These are phyloP conservation scores for Champsocephalus gunnari DNA, from an alignment of 2,797 vertebrate species.

Conservation along the genomic window DNA sequence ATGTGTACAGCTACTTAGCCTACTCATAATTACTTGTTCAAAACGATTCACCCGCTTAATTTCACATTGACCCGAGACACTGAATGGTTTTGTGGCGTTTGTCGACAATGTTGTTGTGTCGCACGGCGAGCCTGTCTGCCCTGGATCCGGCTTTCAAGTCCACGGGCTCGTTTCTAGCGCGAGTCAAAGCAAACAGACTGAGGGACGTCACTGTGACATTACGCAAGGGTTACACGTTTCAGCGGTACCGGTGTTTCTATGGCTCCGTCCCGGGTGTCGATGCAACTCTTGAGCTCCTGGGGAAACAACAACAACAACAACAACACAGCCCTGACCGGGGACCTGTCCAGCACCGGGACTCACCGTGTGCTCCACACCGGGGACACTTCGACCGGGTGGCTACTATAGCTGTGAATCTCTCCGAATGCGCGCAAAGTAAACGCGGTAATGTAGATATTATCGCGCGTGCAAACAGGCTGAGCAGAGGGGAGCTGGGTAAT, in stretches of 20 bases:
- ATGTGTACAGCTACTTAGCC: slow-evolving; percentile 49
- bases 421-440: slow-evolving; percentile 24
- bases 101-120: slow-evolving; percentile 66
- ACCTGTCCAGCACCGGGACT: slow-evolving; percentile 32
- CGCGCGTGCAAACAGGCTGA: background rate
- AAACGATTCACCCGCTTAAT: background rate
- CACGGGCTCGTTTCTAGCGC: slow-evolving; percentile 39
- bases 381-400: slow-evolving; percentile 29
- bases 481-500: background rate
- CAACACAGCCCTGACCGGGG: background rate
- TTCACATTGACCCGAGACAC: background rate
- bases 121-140: slow-evolving; percentile 42
- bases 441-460: background rate
- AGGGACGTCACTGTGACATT: slow-evolving; percentile 55
- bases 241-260: slow-evolving; percentile 28
- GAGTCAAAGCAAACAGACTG: slow-evolving; percentile 44
- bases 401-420: slow-evolving; percentile 28
- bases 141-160: slow-evolving; percentile 52
- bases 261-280: background rate
- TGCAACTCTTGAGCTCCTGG: slow-evolving; percentile 9
- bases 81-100: background rate
- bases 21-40: background rate
- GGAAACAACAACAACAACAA: slow-evolving; percentile 1
- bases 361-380: slow-evolving; percentile 38
- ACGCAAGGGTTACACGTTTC: slow-evolving; percentile 37